Percentiles rank a stretch among this genome's conserved stretches.
Evolutionary conservation across 2,797 vertebrate species (phyloP).

Genomic region (Sebastes itinus): DNA sequence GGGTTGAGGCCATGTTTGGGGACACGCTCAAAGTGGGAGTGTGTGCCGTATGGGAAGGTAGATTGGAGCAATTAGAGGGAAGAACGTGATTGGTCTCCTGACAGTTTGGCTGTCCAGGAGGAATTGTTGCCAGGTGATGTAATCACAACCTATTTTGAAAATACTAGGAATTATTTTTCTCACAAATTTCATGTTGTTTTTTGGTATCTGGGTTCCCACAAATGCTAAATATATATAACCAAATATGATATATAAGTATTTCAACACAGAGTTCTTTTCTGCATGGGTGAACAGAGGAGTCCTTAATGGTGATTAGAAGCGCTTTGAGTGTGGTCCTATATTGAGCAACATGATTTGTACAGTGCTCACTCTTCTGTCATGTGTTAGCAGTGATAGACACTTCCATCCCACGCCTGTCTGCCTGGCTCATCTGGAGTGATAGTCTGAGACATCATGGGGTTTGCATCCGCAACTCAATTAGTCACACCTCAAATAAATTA

Average conservation of each 20-base stretch:
- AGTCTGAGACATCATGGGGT: slow-evolving; percentile 55
- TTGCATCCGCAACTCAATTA: slow-evolving; percentile 62
- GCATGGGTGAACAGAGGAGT: slow-evolving; percentile 19
- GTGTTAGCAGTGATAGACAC: slow-evolving; percentile 65
- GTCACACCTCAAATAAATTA: slow-evolving; percentile 71
- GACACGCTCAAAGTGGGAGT: slow-evolving; percentile 37
- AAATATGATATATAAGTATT: not conserved
- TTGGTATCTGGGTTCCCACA: not conserved
- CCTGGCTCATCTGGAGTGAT: slow-evolving; percentile 63
- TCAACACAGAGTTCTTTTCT: not conserved
- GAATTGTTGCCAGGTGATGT: slow-evolving; percentile 52
- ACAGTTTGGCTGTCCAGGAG: slow-evolving; percentile 40
- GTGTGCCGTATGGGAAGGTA: slow-evolving; percentile 40
- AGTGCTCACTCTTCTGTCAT: slow-evolving; percentile 51
- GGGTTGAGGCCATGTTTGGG: slow-evolving; percentile 35
- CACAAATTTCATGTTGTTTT: not conserved
- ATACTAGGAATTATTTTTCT: not conserved
- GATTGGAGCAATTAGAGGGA: slow-evolving; percentile 72
- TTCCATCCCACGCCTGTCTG: slow-evolving; percentile 73
- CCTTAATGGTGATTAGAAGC: slow-evolving; percentile 28
- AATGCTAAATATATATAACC: not conserved
- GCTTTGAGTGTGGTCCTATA: slow-evolving; percentile 27
- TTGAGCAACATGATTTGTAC: slow-evolving; percentile 58
- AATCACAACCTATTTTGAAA: slow-evolving; percentile 18
- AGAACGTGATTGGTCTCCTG: slow-evolving; percentile 63